Evolutionary conservation across 2,797 vertebrate genomes (phyloP), one percentile per base, ranked within the genome.

Genomic region (Meda fulgida): DNA sequence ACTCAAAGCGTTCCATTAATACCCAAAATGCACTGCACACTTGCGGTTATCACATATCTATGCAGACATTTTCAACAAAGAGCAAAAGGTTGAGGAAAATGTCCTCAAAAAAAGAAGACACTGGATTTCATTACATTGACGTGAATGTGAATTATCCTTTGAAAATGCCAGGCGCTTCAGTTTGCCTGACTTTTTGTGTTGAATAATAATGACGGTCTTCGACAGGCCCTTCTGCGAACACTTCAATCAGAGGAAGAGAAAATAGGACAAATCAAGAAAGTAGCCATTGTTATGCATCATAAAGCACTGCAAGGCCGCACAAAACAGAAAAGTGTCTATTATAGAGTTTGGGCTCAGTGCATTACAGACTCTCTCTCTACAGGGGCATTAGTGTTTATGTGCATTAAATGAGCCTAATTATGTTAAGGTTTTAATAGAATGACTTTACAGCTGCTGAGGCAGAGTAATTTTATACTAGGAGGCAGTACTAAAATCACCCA

Each of bases 391-490:
- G 72, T 53, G 72, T 83, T 76, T 53, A 76, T 55, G 60, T 76
- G 72, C 81, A 73, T 60, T 77, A 84, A 84, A 84, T 84, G 63
- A 81, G 65, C 38, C 29, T 40, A 53, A 38, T 84, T 46, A 77
- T 7, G 21, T 71, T 38, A 46, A 85, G 9, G 34, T 34, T 65
- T 72, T 75, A 71, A 53, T 80, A 53, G 69, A 71, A 48, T 55
- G 67, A 73, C 60, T 58, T 43, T 80, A 65, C 29, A 58, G 26
- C 46, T 67, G 77, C 67, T 73, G 76, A 66, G 51, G 34, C 77
- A 21, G 43, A 29, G 67, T 48, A 1, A 83, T 76, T 76, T 53
- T 83, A 53, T 40, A 83, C 71, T 63, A 51, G 29, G 8, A 75
- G 58, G 29, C 71, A 66, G 31, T 36, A 3, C 10, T 76, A 21